Base-by-base conservation (phyloP, 2,888 invertebrate species). In the Rhamphomyia laevipes region DNA sequence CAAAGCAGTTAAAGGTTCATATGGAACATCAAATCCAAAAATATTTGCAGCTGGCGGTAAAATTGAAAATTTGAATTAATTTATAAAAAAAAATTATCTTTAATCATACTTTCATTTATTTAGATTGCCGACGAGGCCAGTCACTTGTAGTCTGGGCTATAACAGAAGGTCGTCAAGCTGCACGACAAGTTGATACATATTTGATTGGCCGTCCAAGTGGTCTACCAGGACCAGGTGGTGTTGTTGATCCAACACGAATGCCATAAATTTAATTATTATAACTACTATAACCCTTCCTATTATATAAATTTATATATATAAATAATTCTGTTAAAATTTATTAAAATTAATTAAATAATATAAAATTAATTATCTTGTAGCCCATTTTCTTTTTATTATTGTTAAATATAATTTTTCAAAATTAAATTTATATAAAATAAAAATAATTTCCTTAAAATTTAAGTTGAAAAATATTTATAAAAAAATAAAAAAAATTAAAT, bases 111-210 rank as follows among this genome's bases (percentile, higher is more conserved):
- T 17, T 21, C 13, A 38, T 18, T 33, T 18, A 9, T 53, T 0
- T 66, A 92, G 99, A 99, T 77, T 99, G 97, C 68, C 86, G 95
- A 33, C 82, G 97, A 59, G 99, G 99, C n/a, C 99, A 99, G 67
- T 96, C 96, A 0, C 75, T 99, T 50, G 95, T 99, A 5, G 99
- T 99, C 10, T 97, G 96, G 92, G 99, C 97, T 17, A 99, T 99
- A 55, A 78, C 90, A 0, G 99, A 99, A 70, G 99, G 99, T 2
- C 78, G 99, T n/a, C 96, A 94, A 72, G 96, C 95, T 10, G 99
- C 99, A 13, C 76, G 94, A 41, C 88, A 92, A 59, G 85, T 97
- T 3, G 99, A 99, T 68, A 74, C 83, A 47, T 86, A 80, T 70
- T 78, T 99, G 15, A 81, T 81, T 61, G 80, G 80, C n/a, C 58